Base-by-base conservation (phyloP, 2,113 vertebrate genomes). In the Cichladusa arquata region DNA sequence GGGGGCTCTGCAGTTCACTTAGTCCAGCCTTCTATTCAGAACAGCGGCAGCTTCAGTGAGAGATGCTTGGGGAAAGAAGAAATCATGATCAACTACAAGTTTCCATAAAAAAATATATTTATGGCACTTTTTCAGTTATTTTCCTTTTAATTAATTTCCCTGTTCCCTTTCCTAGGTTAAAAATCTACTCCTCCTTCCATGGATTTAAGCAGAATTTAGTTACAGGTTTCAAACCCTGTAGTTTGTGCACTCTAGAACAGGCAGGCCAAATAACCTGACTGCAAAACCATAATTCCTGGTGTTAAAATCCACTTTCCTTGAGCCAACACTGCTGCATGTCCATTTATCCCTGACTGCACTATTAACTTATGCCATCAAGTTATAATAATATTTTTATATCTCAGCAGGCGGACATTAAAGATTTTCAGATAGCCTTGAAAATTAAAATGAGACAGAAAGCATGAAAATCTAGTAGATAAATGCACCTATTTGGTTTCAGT, bases 311-410 rank as follows among this genome's bases (percentile, higher is more conserved):
- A 54, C 19, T 29, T 76, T 38, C 31, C 36, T 40, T 25, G 4
- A 81, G 54, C 14, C 72, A 81, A 56, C 19, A 47, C 44, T 61
- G 64, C 40, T 66, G 44, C 34, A 47, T 12, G 15, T 45, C 65
- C 57, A 58, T 36, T 48, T 20, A n/a, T 12, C 33, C 9, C 20
- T 0, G 0, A 38, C 2, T 47, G 57, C 62, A 61, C 5, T 2
- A 3, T 36, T 71, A 19, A 69, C 15, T 57, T 53, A 31, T 11
- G 12, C 28, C 65, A 81, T 24, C 45, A 53, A 56, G 33, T 57
- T 50, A 71, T 12, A 58, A 53, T 7, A 70, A 34, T 71, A 40
- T 45, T 79, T 86, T 71, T 57, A 4, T 42, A 69, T 45, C 42
- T 76, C 36, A 57, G 71, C 10, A 80, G 19, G 33, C 8, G 57